Evolutionary conservation across 2,888 invertebrate species (phyloP).

Genomic region (Parelbella ahira): DNA sequence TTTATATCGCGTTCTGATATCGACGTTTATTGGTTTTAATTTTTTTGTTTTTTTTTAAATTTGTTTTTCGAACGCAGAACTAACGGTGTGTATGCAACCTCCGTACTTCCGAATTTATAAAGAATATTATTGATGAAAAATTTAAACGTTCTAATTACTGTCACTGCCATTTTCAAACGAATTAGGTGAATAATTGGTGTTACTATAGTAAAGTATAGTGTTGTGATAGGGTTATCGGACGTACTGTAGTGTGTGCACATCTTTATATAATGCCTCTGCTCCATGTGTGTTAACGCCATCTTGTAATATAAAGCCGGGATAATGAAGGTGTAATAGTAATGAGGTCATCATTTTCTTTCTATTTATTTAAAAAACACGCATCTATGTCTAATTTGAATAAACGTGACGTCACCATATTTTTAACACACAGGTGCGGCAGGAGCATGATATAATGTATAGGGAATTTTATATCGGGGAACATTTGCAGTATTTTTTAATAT

Average conservation of each 20-base stretch:
- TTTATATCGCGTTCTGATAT: too few relatives aligned
- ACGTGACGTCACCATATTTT: too few relatives aligned
- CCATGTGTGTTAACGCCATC: too few relatives aligned
- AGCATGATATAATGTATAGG: too few relatives aligned
- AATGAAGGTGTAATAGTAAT: too few relatives aligned
- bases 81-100: constrained; percentile 4
- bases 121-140: constrained; percentile 3
- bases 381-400: too few relatives aligned
- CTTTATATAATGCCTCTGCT: constrained; percentile 3
- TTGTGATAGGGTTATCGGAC: constrained; percentile 13
- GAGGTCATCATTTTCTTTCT: too few relatives aligned
- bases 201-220: constrained; percentile 1
- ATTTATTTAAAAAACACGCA: too few relatives aligned
- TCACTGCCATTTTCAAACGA: constrained; percentile 22
- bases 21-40: too few relatives aligned
- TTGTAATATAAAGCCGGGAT: too few relatives aligned
- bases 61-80: constrained; percentile 1
- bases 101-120: neutral
- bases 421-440: too few relatives aligned
- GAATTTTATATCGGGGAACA: constrained; percentile 2
- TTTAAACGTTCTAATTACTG: neutral
- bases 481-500: constrained; percentile 8
- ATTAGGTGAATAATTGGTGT: constrained; percentile 9
- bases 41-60: neutral
- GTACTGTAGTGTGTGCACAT: constrained; percentile 13